phyloP scores from a whole-genome alignment of 2,888 invertebrate genomes.

The Caenorhabditis sp. region DNA sequence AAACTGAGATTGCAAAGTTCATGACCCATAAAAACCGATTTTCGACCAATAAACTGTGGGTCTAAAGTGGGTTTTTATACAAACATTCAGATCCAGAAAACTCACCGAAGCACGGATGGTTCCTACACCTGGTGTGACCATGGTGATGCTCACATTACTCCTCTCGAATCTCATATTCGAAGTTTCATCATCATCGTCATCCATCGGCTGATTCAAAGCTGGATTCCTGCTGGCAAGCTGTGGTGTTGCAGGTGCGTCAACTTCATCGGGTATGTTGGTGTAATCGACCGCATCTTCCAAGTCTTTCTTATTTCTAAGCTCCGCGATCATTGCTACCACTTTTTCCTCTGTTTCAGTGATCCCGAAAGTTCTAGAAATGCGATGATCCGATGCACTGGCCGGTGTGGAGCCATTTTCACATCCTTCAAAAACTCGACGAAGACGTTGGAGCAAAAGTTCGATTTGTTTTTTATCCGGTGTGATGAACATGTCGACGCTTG shows the following conservation, averaged over 20 bases:
- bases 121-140: constrained; percentile 63
- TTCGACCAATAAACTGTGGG: too few species aligned
- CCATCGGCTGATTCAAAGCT: constrained; percentile 6
- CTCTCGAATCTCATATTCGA: constrained; percentile 57
- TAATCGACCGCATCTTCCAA: constrained; percentile 70
- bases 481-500: constrained; percentile 70
- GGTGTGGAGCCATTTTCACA: constrained; percentile 63
- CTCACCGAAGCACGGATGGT: constrained; percentile 54
- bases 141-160: constrained; percentile 57
- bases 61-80: too few species aligned
- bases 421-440: constrained; percentile 70
- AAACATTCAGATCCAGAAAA: too few species aligned
- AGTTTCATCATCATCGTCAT: constrained; percentile 53
- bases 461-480: constrained; percentile 70
- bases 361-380: constrained; percentile 71
- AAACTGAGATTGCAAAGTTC: too few species aligned
- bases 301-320: constrained; percentile 66
- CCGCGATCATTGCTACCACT: constrained; percentile 71
- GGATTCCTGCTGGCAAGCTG: constrained; percentile 43
- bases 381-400: constrained; percentile 69
- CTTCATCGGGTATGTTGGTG: constrained; percentile 47
- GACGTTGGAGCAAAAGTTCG: constrained; percentile 62
- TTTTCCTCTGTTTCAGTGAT: constrained; percentile 72
- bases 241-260: constrained; percentile 24
- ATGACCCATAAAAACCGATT: too few species aligned